Evolutionary conservation across 1,140 invertebrate species (phyloP).

Genomic region (Chironomus striatipennis): DNA sequence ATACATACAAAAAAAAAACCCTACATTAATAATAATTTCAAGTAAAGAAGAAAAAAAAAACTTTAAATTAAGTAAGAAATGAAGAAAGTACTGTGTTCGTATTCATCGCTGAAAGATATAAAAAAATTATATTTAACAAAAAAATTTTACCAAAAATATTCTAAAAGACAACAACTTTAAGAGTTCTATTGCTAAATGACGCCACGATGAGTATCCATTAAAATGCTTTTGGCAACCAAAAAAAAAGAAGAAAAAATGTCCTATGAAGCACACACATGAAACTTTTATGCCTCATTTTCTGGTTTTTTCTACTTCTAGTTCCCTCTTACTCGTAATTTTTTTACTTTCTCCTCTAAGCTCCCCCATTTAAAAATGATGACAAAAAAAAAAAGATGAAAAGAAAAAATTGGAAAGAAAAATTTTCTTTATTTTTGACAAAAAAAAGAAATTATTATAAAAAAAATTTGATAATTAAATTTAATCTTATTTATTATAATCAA

Average conservation of each 20-base stretch:
- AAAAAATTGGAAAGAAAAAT: neutral
- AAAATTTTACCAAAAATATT: conserved; percentile 16
- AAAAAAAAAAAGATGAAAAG: neutral
- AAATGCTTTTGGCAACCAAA: neutral
- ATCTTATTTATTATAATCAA: too few relatives aligned
- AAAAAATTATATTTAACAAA: conserved; percentile 20
- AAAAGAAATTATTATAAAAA: too few relatives aligned
- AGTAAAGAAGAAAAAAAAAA: neutral
- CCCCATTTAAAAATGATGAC: neutral
- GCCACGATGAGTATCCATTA: neutral
- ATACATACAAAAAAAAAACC: conserved; percentile 7
- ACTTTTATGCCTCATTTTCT: neutral
- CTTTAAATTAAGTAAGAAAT: conserved; percentile 6
- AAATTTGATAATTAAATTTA: too few relatives aligned
- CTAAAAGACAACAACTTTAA: conserved; percentile 11
- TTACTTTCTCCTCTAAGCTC: too few relatives aligned
- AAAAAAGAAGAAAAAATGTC: too few relatives aligned
- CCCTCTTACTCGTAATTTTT: too few relatives aligned
- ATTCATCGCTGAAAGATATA: neutral
- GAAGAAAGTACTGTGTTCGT: conserved; percentile 18
- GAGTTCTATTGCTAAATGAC: conserved; percentile 12
- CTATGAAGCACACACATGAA: neutral
- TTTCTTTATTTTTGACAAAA: too few relatives aligned
- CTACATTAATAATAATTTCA: neutral
- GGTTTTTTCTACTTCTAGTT: neutral